These are phyloP conservation scores for Taenaris catops DNA, from an alignment of 2,888 invertebrate genomes.

Conservation along the genomic window DNA sequence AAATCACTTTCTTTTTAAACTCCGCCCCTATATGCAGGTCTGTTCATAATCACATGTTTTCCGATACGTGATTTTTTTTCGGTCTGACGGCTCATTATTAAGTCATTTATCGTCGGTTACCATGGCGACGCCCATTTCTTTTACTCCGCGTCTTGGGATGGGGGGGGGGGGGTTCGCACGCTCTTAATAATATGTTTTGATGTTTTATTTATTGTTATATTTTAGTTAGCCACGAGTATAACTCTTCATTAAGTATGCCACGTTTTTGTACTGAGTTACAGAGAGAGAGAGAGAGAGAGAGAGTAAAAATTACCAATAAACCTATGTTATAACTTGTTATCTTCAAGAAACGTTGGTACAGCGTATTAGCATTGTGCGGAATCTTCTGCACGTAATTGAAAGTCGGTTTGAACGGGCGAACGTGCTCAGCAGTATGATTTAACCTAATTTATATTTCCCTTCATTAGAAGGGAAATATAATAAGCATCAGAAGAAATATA, in stretches of 20 bases:
- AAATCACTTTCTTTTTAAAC: constrained; percentile 23
- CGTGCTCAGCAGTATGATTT: too few relatives aligned
- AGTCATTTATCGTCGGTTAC: constrained; percentile 61
- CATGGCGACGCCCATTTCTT: constrained; percentile 56
- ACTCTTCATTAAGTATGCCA: too few relatives aligned
- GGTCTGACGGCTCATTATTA: constrained; percentile 61
- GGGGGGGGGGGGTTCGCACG: constrained; percentile 37
- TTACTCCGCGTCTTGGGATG: constrained; percentile 20
- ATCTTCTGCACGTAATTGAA: too few relatives aligned
- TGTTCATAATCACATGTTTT: constrained; percentile 66
- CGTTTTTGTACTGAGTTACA: too few relatives aligned
- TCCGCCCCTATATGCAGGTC: constrained; percentile 38
- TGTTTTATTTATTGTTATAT: constrained; percentile 32
- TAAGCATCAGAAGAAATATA: too few relatives aligned
- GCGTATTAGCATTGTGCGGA: too few relatives aligned
- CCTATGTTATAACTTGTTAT: too few relatives aligned
- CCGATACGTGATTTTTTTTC: constrained; percentile 58
- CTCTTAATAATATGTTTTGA: constrained; percentile 47
- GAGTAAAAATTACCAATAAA: too few relatives aligned
- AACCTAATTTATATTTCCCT: constrained; percentile 1
- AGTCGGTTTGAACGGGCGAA: too few relatives aligned
- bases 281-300: too few relatives aligned
- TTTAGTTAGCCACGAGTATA: constrained; percentile 20
- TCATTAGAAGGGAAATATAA: too few relatives aligned
- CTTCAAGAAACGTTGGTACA: too few relatives aligned